Percentiles rank a stretch among this genome's conserved stretches.
phyloP scores from a whole-genome alignment of 1,140 invertebrate genomes.

The Brachionus angularis region DNA sequence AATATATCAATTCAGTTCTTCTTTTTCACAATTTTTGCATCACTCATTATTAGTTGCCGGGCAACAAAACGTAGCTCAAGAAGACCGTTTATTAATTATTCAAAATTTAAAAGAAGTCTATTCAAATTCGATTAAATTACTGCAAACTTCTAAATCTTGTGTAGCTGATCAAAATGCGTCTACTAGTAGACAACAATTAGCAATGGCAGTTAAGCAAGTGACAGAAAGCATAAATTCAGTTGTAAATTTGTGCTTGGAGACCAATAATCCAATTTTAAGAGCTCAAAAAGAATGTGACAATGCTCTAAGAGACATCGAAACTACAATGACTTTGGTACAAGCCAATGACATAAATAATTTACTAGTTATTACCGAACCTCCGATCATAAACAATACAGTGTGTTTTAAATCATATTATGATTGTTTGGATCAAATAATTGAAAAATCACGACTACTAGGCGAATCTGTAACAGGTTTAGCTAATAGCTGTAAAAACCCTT shows the following conservation, averaged over 20 bases:
- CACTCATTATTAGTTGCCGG: no score
- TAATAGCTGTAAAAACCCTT: conserved; percentile 79
- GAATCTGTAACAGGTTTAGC: conserved; percentile 91
- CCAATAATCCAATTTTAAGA: conserved; percentile 64
- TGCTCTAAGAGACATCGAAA: conserved; percentile 85
- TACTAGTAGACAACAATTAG: conserved; percentile 75
- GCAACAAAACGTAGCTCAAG: conserved; percentile 24
- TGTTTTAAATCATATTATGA: conserved; percentile 88
- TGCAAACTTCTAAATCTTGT: conserved; percentile 79
- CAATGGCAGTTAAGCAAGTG: conserved; percentile 68
- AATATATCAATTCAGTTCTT: conserved; percentile 69
- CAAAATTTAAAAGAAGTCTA: conserved; percentile 79
- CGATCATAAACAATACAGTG: no score
- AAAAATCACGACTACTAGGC: conserved; percentile 76
- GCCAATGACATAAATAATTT: no score
- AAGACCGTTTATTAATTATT: conserved; percentile 72
- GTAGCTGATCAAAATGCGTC: conserved; percentile 81
- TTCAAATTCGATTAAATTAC: conserved; percentile 76
- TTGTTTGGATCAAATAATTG: conserved; percentile 84
- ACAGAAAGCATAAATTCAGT: conserved; percentile 88
- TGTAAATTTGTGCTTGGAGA: conserved; percentile 61
- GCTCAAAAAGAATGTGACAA: conserved; percentile 94
- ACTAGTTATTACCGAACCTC: conserved; percentile 60
- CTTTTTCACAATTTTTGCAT: conserved; percentile 72
- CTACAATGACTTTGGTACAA: conserved; percentile 49